Base-by-base conservation (phyloP, 2,888 invertebrate genomes). In the Meiosimyza decipiens region DNA sequence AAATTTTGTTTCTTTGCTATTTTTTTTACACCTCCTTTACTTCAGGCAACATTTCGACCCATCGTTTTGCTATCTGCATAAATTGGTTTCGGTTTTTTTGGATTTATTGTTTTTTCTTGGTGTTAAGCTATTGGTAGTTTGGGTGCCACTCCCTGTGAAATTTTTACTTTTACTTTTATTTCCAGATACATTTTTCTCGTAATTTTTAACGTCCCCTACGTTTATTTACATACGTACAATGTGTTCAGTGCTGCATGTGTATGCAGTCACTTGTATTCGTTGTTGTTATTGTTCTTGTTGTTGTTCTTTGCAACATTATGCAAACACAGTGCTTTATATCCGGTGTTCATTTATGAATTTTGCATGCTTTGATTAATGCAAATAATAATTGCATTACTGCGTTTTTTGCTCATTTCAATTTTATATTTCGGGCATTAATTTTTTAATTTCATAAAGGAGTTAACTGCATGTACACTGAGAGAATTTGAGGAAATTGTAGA, bases 281-380 rank as follows among this genome's bases (percentile, higher is more conserved):
- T 28, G 28, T 28, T 28, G 15, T n/a, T 9, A 3, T 16, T 63
- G 63, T 49, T 16, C 13, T 28, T 62, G 60, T 16, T 40, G 33
- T 49, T 63, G 63, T 63, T 18, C 49, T 40, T 63, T 18, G 63
- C 47, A 9, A 47, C 40, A 49, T 63, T 63, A 63, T 63, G 63
- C 49, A 63, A 63, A 63, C 63, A 49, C 47, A 9, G 47, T 62
- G n/a, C 16, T 28, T 63, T 49, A 18, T 40, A n/a, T 40, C 16
- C 33, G 7, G 57, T 22, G 49, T 47, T 13, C 67, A 67, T 69
- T 74, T 74, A 71, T 74, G 72, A 62, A 73, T 75, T 71, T 73
- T 75, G 71, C 69, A 73, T 67, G 75, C 73, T 73, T 75, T 73
- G 73, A 73, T 75, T 73, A 73, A 75, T 73, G 71, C 75, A 73